Evolutionary conservation across 35 echinoderm and acorn worm genomes (phyloP).

Genomic region (Patiria miniata): DNA sequence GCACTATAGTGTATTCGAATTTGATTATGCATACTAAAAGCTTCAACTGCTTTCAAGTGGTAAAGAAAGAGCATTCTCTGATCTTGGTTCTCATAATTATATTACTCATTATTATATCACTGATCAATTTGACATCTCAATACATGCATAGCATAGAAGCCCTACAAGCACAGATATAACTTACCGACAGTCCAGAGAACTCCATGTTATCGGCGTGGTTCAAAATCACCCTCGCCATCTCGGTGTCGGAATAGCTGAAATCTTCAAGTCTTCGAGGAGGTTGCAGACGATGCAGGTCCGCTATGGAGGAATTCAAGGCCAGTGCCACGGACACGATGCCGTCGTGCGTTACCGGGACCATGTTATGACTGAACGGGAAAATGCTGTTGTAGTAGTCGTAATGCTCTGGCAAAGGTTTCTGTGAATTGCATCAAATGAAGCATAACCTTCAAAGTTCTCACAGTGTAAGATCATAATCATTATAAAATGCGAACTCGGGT

Average conservation of each 20-base stretch:
- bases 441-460: too few relatives aligned
- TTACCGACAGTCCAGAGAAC: not conserved
- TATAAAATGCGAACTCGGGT: too few relatives aligned
- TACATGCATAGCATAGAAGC: too few relatives aligned
- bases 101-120: too few relatives aligned
- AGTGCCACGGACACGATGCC: constrained; percentile 27
- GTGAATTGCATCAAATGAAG: not conserved
- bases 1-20: too few relatives aligned
- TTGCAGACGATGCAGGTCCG: not conserved
- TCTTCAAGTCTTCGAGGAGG: constrained; percentile 21
- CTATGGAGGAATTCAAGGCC: constrained; percentile 18
- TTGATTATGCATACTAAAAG: too few relatives aligned
- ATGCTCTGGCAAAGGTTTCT: constrained; percentile 29
- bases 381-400: not conserved
- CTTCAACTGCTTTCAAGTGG: too few relatives aligned
- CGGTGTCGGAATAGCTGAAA: constrained; percentile 11
- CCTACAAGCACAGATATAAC: not conserved
- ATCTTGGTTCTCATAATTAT: too few relatives aligned
- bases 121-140: too few relatives aligned
- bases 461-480: too few relatives aligned
- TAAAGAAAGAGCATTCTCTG: too few relatives aligned
- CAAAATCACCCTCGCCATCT: constrained; percentile 4
- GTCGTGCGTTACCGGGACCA: not conserved
- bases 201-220: not conserved
- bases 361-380: not conserved